Percentiles rank a stretch among this genome's conserved stretches.
Conservation (phyloP, 2,797 vertebrate species). For the Cyprinodon diabolis region DNA sequence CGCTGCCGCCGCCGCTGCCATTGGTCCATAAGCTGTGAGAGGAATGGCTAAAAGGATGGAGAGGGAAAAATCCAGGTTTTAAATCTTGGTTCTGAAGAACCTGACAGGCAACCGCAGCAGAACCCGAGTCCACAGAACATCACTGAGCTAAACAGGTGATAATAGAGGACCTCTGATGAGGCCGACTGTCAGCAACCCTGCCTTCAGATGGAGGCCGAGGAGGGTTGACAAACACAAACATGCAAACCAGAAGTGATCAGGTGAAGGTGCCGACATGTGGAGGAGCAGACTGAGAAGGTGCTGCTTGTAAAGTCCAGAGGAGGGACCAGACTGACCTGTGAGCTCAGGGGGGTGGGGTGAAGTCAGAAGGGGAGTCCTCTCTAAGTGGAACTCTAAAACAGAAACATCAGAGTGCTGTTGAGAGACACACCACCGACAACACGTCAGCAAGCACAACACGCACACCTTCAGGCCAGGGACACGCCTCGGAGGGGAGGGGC, state of each 20-base stretch:
- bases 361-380: constrained; percentile 99
- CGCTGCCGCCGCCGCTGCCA: constrained; percentile 91
- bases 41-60: constrained; percentile 88
- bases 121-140: constrained; percentile 14
- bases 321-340: constrained; percentile 97
- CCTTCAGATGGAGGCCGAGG: constrained; percentile 33
- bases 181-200: constrained; percentile 49
- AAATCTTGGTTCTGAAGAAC: constrained; percentile 5
- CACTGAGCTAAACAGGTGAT: background rate
- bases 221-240: constrained; percentile 68
- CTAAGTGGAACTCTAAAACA: constrained; percentile 99
- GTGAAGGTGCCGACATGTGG: constrained; percentile 27
- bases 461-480: constrained; percentile 21
- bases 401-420: constrained; percentile 95
- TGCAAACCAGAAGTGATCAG: constrained; percentile 55
- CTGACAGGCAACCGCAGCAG: background rate
- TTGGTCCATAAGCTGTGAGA: constrained; percentile 96
- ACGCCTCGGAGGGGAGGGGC: constrained; percentile 41
- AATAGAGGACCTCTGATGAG: constrained; percentile 2
- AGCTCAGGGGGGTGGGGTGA: constrained; percentile 99
- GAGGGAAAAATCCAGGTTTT: constrained; percentile 25
- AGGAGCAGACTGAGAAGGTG: constrained; percentile 62
- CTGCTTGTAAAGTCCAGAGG: constrained; percentile 88
- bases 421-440: constrained; percentile 64
- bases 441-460: constrained; percentile 39